Conservation (phyloP, 2,797 vertebrate species). For the Rhabdomys pumilio region DNA sequence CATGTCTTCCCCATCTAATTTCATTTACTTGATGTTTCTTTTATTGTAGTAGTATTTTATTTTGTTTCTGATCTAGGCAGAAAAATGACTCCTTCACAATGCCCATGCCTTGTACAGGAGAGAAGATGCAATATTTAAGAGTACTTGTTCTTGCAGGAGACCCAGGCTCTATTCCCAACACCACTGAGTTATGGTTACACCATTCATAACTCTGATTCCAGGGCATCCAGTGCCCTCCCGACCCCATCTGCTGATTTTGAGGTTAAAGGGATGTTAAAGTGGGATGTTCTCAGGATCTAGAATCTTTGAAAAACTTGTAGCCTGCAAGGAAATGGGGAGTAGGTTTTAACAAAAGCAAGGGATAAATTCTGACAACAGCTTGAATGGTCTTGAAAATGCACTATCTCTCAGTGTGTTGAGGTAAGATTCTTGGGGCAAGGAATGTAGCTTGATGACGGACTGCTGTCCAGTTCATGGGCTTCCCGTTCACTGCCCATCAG, state of each 20-base stretch:
- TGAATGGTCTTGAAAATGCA: not conserved
- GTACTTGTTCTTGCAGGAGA: not conserved
- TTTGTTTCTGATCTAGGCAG: not conserved
- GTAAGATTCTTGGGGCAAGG: not conserved
- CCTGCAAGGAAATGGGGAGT: no score
- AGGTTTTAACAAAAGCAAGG: not conserved
- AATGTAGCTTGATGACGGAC: not conserved
- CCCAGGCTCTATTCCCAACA: not conserved
- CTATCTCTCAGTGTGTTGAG: not conserved
- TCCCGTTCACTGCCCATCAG: not conserved
- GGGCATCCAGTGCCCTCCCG: not conserved
- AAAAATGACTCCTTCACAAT: not conserved
- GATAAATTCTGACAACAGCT: constrained; percentile 5
- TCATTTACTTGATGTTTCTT: not conserved
- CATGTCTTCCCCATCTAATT: not conserved
- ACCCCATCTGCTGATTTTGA: not conserved
- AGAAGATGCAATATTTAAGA: not conserved
- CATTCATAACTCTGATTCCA: not conserved
- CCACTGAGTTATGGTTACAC: not conserved
- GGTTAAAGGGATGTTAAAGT: not conserved
- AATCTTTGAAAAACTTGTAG: not conserved
- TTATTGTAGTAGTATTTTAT: not conserved
- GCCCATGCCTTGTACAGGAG: not conserved
- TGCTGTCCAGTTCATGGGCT: not conserved
- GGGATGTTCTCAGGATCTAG: not conserved